Base-by-base conservation (phyloP, 1,140 invertebrate species). In the Cherax destructor region DNA sequence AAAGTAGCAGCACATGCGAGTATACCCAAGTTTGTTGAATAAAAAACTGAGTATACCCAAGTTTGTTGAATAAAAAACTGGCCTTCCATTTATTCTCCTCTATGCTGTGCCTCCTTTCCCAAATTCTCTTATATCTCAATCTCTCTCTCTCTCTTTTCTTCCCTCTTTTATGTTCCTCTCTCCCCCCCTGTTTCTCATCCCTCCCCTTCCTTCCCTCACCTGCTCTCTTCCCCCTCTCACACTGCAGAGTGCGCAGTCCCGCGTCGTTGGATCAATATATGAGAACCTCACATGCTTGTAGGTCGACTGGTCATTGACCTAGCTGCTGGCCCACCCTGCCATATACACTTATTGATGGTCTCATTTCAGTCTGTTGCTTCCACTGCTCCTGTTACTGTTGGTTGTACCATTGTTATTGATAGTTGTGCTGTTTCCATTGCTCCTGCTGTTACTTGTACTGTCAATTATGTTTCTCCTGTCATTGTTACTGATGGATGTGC, bases 271-370 rank as follows among this genome's bases (percentile, higher is more conserved):
- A 79, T 79, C 78, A 79, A 79, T 79, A 79, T 79, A 30, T 52
- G 78, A 79, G 78, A 24, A 50, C 47, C 11, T 18, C 78, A 52
- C 47, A 24, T 79, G 78, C 78, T 50, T 79, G 78, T 79, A 52
- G 41, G 78, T 79, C 52, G 78, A 30, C 47, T 50, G 78, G 78
- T 79, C 78, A 79, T 16, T 79, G 78, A 79, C 78, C 41, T 49
- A 79, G 47, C 30, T 6, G n/a, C 41, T 13, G 21, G 21, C 5
- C 30, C n/a, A 30, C 30, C 76, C 49, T 49, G 76, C 47, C 16
- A 13, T 50, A 50, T 79, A 49, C 78, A 50, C 47, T 79, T 50
- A 24, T 50, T 79, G 47, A 79, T 59, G 16, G 30, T 41, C 30
- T 41, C 30, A 41, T 41, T 41, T 41, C 30, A 41, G 30, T 41